Base-by-base conservation (phyloP, 2,888 invertebrate species). In the Eristalis pertinax region DNA sequence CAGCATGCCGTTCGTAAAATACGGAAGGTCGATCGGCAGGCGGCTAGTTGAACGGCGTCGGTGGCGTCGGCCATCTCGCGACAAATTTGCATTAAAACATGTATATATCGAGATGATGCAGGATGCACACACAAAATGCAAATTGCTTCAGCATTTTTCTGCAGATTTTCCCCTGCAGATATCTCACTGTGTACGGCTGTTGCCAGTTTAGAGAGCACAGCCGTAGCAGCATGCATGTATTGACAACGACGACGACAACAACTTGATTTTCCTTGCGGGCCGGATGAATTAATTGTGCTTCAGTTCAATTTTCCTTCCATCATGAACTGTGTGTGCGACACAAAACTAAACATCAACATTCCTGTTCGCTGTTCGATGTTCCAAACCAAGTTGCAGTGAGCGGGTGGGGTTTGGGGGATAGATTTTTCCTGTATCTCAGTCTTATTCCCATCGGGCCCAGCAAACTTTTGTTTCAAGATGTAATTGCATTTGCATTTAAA, bases 261-360 rank as follows among this genome's bases (percentile, higher is more conserved):
- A 88, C 88, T 88, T 88, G 88, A 88, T 88, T 88, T 84, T 84
- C 80, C 77, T 84, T 74, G 70, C 73, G 19, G 77, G 73, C 80
- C 88, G 81, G 88, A 88, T 88, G 88, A 88, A 84, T 88, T 88
- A 88, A 88, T 88, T 88, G 88, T 84, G 79, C 56, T 80, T 83
- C 65, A 22, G 74, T 87, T 79, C 22, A 84, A 87, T 87, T 87
- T 87, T 83, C 70, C 58, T 78, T 75, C 76, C 70, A 76, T 69
- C 41, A 50, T 58, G 29, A 24, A 60, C 56, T 43, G 41, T 38
- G 43, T 77, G 50, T 32, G 74, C 75, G 62, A 72, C 79, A 79
- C 73, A 70, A 70, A 78, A 78, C 62, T 29, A 38, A 76, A 72
- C 80, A 70, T 69, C 78, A 65, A 56, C 83, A 79, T 76, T 84